A percentile compares a stretch with the other conserved stretches of the same genome.
Evolutionary conservation across 2,888 invertebrate species (phyloP).

Genomic region (Rhingia rostrata): DNA sequence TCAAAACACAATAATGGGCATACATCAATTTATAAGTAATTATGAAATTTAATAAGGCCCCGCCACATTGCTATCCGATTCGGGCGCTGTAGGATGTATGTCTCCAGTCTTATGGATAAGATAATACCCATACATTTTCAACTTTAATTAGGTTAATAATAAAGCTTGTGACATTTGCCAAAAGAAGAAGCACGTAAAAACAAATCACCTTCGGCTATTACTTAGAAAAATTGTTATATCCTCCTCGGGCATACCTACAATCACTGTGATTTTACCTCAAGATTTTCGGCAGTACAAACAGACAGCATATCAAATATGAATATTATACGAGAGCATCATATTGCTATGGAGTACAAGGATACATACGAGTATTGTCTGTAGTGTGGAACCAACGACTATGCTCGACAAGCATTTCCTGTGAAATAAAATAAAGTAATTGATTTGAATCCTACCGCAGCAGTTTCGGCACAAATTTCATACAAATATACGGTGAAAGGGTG

Average conservation of each 20-base stretch:
- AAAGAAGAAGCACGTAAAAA: slow-evolving; percentile 1
- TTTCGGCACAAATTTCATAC: slow-evolving; percentile 53
- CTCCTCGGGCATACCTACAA: slow-evolving; percentile 5
- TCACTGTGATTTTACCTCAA: slow-evolving; percentile 46
- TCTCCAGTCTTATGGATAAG: slow-evolving; percentile 53
- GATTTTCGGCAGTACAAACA: slow-evolving; percentile 40
- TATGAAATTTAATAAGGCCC: slow-evolving; percentile 51
- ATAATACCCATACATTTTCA: slow-evolving; percentile 33
- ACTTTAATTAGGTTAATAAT: slow-evolving; percentile 67
- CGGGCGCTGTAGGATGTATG: slow-evolving; percentile 20
- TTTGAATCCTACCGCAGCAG: slow-evolving; percentile 72
- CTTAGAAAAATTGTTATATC: slow-evolving; percentile 48
- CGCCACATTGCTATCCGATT: slow-evolving; percentile 10
- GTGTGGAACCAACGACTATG: slow-evolving; percentile 7
- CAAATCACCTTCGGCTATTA: slow-evolving; percentile 35
- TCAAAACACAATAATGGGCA: slow-evolving; percentile 15
- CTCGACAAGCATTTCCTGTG: slow-evolving; percentile 50
- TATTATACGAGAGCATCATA: slow-evolving; percentile 15
- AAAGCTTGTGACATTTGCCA: slow-evolving; percentile 20
- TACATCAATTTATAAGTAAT: slow-evolving; percentile 27
- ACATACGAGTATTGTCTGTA: neutral
- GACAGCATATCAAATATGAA: slow-evolving; percentile 65
- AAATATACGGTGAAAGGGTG: slow-evolving; percentile 42
- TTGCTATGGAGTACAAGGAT: neutral
- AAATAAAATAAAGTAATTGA: slow-evolving; percentile 76